Conservation (phyloP, 2,113 vertebrate genomes). For the Apodemus sylvaticus region DNA sequence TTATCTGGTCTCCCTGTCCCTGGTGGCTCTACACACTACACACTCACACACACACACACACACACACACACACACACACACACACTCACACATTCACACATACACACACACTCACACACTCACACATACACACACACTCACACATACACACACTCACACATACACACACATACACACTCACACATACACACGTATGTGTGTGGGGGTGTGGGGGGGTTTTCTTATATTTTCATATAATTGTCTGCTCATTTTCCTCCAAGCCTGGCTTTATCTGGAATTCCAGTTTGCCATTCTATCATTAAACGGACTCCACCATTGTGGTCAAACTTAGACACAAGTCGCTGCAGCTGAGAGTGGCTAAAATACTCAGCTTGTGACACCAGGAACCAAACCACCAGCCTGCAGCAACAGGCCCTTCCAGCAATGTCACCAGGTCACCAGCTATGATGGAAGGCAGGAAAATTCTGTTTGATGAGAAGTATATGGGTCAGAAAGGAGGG, state of each 20-base stretch:
- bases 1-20: neutral
- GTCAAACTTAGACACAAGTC: neutral
- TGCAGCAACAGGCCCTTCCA: rapidly evolving
- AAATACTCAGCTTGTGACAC: neutral
- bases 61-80: too few species aligned
- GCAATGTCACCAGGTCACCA: neutral
- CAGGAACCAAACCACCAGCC: neutral
- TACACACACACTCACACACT: too few species aligned
- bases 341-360: rapidly evolving
- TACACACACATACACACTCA: too few species aligned
- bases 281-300: neutral
- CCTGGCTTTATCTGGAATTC: neutral
- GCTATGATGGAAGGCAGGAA: neutral
- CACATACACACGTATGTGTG: too few species aligned
- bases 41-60: too few species aligned
- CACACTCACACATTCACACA: too few species aligned
- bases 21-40: neutral
- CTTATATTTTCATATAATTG: neutral
- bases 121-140: too few species aligned
- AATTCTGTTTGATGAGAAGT: neutral
- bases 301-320: neutral
- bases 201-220: neutral
- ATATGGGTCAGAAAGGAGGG: too few species aligned
- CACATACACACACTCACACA: too few species aligned
- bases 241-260: neutral